Evolutionary conservation across 2,888 invertebrate species (phyloP).

Genomic region (Strigamia transsilvanica): DNA sequence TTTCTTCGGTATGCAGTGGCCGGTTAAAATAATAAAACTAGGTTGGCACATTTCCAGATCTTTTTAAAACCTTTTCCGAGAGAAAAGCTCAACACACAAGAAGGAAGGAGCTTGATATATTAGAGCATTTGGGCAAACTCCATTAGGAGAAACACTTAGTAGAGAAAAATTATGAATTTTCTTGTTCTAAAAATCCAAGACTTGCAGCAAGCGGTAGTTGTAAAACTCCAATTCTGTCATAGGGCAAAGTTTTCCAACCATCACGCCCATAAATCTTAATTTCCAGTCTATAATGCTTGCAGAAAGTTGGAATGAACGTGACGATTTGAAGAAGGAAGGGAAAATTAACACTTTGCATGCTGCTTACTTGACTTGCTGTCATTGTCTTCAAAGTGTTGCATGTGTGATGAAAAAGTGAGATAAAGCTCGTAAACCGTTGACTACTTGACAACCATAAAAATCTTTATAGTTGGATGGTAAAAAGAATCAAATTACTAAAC

Average conservation of each 20-base stretch:
- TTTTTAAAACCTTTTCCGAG: neutral
- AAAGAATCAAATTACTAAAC: slow-evolving; percentile 15
- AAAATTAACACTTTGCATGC: slow-evolving; percentile 15
- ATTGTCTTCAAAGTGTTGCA: slow-evolving; percentile 18
- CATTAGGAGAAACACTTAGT: slow-evolving; percentile 30
- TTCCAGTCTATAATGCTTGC: neutral
- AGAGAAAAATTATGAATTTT: slow-evolving; percentile 29
- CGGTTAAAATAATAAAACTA: slow-evolving; percentile 21
- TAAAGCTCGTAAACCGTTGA: slow-evolving; percentile 26
- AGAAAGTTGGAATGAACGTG: neutral
- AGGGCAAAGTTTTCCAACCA: neutral
- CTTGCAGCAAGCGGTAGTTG: slow-evolving; percentile 7
- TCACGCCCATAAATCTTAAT: neutral
- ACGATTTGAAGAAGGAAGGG: neutral
- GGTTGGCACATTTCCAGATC: slow-evolving; percentile 20
- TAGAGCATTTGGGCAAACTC: slow-evolving; percentile 16
- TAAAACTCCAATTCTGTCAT: slow-evolving; percentile 21
- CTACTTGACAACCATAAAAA: slow-evolving; percentile 21
- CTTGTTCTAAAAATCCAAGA: slow-evolving; percentile 15
- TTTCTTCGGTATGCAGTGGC: slow-evolving; percentile 5
- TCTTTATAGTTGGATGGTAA: slow-evolving; percentile 30
- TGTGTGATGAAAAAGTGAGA: slow-evolving; percentile 21
- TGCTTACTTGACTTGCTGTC: slow-evolving; percentile 11
- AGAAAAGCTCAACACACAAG: slow-evolving; percentile 16
- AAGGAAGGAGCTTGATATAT: slow-evolving; percentile 9